phyloP scores from a whole-genome alignment of 2,888 invertebrate genomes.

The Campoplex nolae region DNA sequence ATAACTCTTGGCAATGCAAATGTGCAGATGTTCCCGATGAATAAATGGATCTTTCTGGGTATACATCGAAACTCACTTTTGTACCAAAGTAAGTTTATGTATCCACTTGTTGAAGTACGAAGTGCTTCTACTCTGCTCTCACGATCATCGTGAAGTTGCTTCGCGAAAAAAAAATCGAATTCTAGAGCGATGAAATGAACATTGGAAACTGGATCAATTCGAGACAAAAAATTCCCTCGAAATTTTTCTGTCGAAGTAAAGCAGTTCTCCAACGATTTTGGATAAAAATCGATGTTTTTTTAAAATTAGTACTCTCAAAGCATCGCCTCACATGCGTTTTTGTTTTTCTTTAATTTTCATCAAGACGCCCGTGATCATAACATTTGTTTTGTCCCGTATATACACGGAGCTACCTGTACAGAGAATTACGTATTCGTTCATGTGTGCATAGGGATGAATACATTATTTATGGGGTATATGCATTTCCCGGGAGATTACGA shows the following conservation, averaged over 20 bases:
- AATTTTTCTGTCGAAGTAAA: not conserved
- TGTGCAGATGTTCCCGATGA: constrained; percentile 68
- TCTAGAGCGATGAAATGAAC: not conserved
- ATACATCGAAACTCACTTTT: constrained; percentile 57
- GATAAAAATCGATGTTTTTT: not conserved
- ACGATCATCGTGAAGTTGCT: constrained; percentile 20
- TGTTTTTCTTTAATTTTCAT: not conserved
- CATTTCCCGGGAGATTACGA: constrained; percentile 33
- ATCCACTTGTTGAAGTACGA: constrained; percentile 2
- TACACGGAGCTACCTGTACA: not conserved
- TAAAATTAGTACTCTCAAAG: too few species aligned
- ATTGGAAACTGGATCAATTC: not conserved
- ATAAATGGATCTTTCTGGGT: constrained; percentile 58
- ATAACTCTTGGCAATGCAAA: constrained; percentile 59
- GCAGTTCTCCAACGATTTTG: not conserved
- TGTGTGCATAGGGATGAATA: constrained; percentile 7
- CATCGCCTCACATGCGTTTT: not conserved
- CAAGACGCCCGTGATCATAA: not conserved
- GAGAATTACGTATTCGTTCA: not conserved
- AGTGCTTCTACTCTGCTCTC: constrained; percentile 5
- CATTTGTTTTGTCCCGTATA: not conserved
- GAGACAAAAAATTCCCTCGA: not conserved
- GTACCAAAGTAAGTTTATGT: constrained; percentile 19
- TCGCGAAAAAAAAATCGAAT: not conserved
- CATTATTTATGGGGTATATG: not conserved